Base-by-base conservation (phyloP, 2,113 vertebrate genomes). In the Cercopithecus mona region DNA sequence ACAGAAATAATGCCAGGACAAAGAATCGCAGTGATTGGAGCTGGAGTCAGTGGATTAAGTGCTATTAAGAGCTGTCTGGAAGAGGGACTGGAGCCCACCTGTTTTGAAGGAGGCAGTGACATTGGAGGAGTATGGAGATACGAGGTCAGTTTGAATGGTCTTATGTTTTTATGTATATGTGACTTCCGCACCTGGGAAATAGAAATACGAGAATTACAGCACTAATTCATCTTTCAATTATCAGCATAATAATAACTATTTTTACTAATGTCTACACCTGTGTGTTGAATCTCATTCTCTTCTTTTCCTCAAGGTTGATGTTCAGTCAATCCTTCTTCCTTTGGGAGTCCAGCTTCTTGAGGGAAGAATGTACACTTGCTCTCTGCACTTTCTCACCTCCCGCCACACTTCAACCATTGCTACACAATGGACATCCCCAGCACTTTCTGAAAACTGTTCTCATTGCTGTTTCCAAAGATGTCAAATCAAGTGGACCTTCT, bases 81-180 rank as follows among this genome's bases (percentile, higher is more conserved):
- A 25, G 96, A 94, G 59, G 84, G 73, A 22, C 27, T 91, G 20
- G 90, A 89, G 35, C 87, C 93, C 6, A 82, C 79, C 55, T 97
- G 90, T 40, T 97, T 96, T 95, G 95, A 97, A 79, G 59, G 40
- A 91, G 94, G 68, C 59, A 18, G 64, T n/a, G 93, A 91, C 40
- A 79, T 95, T n/a, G 96, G 96, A 79, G 91, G 88, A 14, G 48
- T 93, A 13, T 97, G 96, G 88, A 80, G 86, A 59, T 94, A 81
- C 3, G 43, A 93, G 64, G 90, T 95, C 45, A 45, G 52, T 93
- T 10, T 57, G 43, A 55, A 88, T 14, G 17, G 20, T 30, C 40
- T 57, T n/a, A 6, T 27, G 17, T 7, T n/a, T 61, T 25, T 40
- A 1, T 55, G 25, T 57, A 12, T 55, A 20, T 35, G 75, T 27